Conservation (phyloP, 2,797 vertebrate species). For the Erethizon dorsatum region DNA sequence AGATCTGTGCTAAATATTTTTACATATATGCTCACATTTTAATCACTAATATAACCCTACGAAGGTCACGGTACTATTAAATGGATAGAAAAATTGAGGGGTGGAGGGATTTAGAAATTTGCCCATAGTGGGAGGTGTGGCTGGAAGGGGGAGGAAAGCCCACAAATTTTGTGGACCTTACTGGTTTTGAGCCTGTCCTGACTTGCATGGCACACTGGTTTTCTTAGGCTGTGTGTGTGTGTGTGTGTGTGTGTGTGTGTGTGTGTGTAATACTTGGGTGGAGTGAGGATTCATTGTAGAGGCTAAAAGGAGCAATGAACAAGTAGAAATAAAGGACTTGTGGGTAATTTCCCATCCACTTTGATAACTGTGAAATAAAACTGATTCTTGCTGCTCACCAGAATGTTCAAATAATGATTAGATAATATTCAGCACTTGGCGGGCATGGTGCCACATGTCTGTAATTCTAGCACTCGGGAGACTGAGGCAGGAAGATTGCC, state of each 20-base stretch:
- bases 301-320: background rate
- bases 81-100: background rate
- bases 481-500: background rate
- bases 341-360: background rate
- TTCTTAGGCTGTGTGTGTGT: background rate
- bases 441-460: background rate
- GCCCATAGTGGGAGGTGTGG: background rate
- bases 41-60: background rate
- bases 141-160: background rate
- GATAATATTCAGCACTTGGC: background rate
- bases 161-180: background rate
- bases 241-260: background rate
- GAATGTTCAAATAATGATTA: slow-evolving; percentile 33
- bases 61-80: background rate
- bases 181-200: background rate
- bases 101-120: background rate
- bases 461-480: background rate
- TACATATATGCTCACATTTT: background rate
- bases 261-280: background rate
- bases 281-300: background rate
- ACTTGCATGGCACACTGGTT: accelerated
- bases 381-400: background rate
- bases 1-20: background rate
- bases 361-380: slow-evolving; percentile 53
- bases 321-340: slow-evolving; percentile 55